Percentiles rank a stretch among this genome's conserved stretches.
phyloP scores from a whole-genome alignment of 2,113 vertebrate genomes.

The Theristicus caerulescens region DNA sequence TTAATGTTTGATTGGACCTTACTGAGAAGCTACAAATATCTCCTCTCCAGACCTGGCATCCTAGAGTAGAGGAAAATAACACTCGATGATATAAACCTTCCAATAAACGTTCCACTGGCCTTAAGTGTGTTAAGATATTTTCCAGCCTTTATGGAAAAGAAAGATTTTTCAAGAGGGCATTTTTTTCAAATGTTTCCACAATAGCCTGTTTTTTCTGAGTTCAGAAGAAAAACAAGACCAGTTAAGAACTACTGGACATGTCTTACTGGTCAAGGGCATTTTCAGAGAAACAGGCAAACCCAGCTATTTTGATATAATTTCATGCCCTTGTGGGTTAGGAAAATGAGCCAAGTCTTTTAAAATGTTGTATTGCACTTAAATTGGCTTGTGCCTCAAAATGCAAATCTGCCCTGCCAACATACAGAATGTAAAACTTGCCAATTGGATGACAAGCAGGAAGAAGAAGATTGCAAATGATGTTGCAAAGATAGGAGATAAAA shows the following conservation, averaged over 20 bases:
- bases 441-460: not conserved
- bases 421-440: not conserved
- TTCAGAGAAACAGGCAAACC: not conserved
- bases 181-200: not conserved
- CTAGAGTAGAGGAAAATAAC: not conserved
- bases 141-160: not conserved
- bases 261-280: not conserved
- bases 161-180: not conserved
- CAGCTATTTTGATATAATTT: not conserved
- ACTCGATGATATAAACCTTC: not conserved
- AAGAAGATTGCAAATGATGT: not conserved
- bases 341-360: not conserved
- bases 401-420: not conserved
- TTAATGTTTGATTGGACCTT: not conserved
- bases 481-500: slow-evolving; percentile 6
- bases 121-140: not conserved
- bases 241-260: not conserved
- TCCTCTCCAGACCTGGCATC: not conserved
- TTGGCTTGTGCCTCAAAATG: slow-evolving; percentile 18
- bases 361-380: slow-evolving; percentile 2
- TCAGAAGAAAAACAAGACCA: not conserved
- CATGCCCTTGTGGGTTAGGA: not conserved
- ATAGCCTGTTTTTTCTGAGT: not conserved
- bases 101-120: accelerated
- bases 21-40: not conserved